Evolutionary conservation across 2,888 invertebrate species (phyloP).

Genomic region (Dione vanillae): DNA sequence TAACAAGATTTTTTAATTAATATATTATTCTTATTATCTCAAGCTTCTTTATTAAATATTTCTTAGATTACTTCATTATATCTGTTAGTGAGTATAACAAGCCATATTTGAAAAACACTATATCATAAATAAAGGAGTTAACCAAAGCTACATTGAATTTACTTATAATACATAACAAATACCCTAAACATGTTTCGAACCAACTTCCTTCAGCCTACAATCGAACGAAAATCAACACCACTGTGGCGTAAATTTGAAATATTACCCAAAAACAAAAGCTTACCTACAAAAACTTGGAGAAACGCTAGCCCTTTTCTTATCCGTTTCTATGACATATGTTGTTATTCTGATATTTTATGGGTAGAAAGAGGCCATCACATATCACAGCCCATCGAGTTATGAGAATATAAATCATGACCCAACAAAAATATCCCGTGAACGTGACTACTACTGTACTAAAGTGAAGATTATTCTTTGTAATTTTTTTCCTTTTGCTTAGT

Average conservation of each 20-base stretch:
- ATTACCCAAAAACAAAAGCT: conserved; percentile 14
- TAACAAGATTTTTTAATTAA: neutral
- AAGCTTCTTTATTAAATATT: too few species aligned
- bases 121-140: too few species aligned
- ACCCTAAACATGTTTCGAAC: too few species aligned
- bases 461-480: conserved; percentile 16
- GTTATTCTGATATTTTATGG: conserved; percentile 46
- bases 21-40: too few species aligned
- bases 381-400: conserved; percentile 45
- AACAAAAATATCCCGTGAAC: conserved; percentile 35
- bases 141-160: too few species aligned
- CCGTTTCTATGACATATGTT: conserved; percentile 41
- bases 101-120: too few species aligned
- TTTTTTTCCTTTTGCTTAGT: conserved; percentile 17
- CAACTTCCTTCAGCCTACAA: neutral
- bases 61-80: too few species aligned
- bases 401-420: conserved; percentile 42
- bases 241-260: neutral
- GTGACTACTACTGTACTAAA: conserved; percentile 30
- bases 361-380: conserved; percentile 38
- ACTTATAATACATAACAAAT: too few species aligned
- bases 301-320: conserved; percentile 36
- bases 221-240: neutral
- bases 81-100: too few species aligned
- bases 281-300: conserved; percentile 21